A percentile compares a stretch with the other conserved stretches of the same genome.
Evolutionary conservation across 2,888 invertebrate species (phyloP).

Genomic region (Caenorhabditis drosophilae): DNA sequence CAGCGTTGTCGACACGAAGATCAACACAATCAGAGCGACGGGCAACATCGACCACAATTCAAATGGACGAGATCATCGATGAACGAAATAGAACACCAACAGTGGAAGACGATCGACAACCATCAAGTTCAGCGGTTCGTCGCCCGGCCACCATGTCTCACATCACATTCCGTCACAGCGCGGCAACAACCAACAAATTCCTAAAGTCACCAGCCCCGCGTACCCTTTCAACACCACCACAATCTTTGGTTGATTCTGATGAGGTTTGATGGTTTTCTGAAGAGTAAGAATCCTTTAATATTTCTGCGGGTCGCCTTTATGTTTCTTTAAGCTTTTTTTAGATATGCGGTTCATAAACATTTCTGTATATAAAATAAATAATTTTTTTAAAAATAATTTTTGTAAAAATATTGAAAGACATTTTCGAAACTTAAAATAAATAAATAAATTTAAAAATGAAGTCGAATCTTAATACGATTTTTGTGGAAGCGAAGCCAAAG

Average conservation of each 20-base stretch:
- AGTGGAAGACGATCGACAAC: neutral
- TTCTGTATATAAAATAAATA: no score
- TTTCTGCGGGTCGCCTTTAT: no score
- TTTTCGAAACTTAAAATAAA: no score
- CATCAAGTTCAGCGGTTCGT: neutral
- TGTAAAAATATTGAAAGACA: no score
- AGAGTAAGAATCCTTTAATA: no score
- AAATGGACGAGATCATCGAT: constrained; percentile 25
- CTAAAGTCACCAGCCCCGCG: constrained; percentile 24
- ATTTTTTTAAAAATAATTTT: neutral
- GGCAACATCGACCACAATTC: constrained; percentile 19
- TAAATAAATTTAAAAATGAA: no score
- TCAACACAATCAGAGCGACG: constrained; percentile 10
- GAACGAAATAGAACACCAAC: neutral
- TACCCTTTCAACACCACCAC: constrained; percentile 20
- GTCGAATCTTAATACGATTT: no score
- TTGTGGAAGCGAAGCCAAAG: no score
- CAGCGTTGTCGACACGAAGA: constrained; percentile 8
- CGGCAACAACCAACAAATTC: constrained; percentile 19
- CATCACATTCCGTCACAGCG: constrained; percentile 2
- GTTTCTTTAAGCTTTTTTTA: neutral
- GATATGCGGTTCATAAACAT: neutral
- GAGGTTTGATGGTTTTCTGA: no score
- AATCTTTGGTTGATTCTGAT: no score
- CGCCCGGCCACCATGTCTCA: constrained; percentile 2